phyloP scores from a whole-genome alignment of 2,888 invertebrate species.

The Erynnis tages region DNA sequence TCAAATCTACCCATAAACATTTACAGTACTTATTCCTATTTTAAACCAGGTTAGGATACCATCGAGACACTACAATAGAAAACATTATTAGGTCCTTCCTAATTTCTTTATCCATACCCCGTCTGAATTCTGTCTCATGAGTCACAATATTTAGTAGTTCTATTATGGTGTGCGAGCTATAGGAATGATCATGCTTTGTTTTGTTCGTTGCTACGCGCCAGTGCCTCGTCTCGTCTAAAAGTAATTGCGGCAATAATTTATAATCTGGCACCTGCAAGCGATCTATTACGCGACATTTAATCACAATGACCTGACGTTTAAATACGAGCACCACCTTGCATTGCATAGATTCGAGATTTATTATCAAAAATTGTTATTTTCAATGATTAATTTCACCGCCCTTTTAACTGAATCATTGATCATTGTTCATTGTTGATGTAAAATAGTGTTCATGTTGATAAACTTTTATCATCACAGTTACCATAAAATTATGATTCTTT shows the following conservation, averaged over 20 bases:
- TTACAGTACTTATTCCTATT: too few relatives aligned
- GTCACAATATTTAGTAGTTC: not conserved
- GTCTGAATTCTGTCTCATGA: too few relatives aligned
- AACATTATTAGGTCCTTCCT: too few relatives aligned
- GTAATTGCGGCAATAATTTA: conserved; percentile 29
- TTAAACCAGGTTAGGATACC: too few relatives aligned
- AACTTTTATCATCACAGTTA: too few relatives aligned
- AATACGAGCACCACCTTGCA: conserved; percentile 24
- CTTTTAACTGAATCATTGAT: too few relatives aligned
- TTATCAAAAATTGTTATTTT: not conserved
- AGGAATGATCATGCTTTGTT: conserved; percentile 24
- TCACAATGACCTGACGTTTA: conserved; percentile 28
- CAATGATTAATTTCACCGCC: not conserved
- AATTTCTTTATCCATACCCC: too few relatives aligned
- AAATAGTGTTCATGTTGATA: too few relatives aligned
- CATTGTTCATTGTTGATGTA: too few relatives aligned
- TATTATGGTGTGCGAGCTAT: not conserved
- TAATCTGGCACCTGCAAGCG: conserved; percentile 32
- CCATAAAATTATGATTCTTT: too few relatives aligned
- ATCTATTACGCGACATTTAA: conserved; percentile 30
- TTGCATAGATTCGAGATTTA: conserved; percentile 11
- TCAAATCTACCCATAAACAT: too few relatives aligned
- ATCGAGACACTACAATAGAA: too few relatives aligned
- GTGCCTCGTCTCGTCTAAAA: conserved; percentile 25
- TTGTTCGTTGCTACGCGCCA: conserved; percentile 22